phyloP scores from a whole-genome alignment of 1,140 invertebrate species.

The Drosophila novamexicana region DNA sequence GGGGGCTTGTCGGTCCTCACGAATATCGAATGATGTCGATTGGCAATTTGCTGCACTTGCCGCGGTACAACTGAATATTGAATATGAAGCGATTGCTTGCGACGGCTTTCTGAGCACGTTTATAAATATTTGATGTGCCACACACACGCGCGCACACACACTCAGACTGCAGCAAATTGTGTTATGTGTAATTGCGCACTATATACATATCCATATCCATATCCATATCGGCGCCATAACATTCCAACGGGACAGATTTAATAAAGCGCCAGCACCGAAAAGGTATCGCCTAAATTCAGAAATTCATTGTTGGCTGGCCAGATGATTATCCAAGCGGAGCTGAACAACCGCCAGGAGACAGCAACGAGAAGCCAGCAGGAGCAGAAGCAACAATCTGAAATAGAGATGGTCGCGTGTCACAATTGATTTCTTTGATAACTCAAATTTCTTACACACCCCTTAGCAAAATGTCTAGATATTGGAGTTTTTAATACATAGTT shows the following conservation, averaged over 20 bases:
- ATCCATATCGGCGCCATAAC: conserved; percentile 11
- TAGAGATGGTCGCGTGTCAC: conserved; percentile 4
- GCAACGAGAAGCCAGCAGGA: neutral
- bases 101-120: conserved; percentile 24
- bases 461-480: too few species aligned
- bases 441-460: too few species aligned
- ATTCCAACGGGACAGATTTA: conserved; percentile 38
- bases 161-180: neutral
- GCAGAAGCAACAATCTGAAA: neutral
- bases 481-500: too few species aligned
- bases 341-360: neutral
- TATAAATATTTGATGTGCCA: conserved; percentile 51
- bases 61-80: conserved; percentile 36
- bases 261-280: conserved; percentile 33
- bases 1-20: neutral
- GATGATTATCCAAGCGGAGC: conserved; percentile 38
- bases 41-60: conserved; percentile 50
- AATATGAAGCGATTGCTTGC: conserved; percentile 44
- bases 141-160: conserved; percentile 15
- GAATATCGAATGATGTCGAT: conserved; percentile 10
- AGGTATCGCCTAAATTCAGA: conserved; percentile 49
- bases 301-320: conserved; percentile 41
- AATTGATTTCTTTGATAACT: neutral
- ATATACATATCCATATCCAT: conserved; percentile 20
- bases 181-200: conserved; percentile 39